Conservation (phyloP, 1,140 invertebrate genomes). For the Arion vulgaris region DNA sequence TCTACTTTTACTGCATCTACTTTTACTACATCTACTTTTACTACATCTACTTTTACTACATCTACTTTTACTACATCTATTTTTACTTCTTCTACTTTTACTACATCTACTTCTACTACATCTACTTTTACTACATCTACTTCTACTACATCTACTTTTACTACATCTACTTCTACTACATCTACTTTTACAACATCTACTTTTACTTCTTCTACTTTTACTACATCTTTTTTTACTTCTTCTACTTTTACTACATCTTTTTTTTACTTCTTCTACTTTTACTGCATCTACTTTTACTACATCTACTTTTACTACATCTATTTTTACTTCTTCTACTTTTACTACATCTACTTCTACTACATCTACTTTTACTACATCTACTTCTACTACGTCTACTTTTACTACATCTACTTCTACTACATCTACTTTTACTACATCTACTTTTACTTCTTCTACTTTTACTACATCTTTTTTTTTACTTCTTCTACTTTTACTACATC, state of each 20-base stretch:
- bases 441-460: neutral
- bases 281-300: neutral
- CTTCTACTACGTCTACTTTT: conserved; percentile 12
- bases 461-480: neutral
- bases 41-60: neutral
- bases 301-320: neutral
- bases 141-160: conserved; percentile 23
- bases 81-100: conserved; percentile 8
- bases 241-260: neutral
- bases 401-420: neutral
- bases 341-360: conserved; percentile 33
- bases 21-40: conserved; percentile 24
- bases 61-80: neutral
- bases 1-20: conserved; percentile 21
- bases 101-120: conserved; percentile 16
- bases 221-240: neutral
- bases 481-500: neutral
- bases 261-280: neutral
- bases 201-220: neutral
- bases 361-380: conserved; percentile 34
- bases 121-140: conserved; percentile 15
- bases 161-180: conserved; percentile 26
- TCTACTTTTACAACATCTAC: conserved; percentile 25
- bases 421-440: neutral
- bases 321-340: conserved; percentile 1